These are phyloP conservation scores for Pygocentrus nattereri DNA, from an alignment of 2,797 vertebrate species.

Conservation along the genomic window DNA sequence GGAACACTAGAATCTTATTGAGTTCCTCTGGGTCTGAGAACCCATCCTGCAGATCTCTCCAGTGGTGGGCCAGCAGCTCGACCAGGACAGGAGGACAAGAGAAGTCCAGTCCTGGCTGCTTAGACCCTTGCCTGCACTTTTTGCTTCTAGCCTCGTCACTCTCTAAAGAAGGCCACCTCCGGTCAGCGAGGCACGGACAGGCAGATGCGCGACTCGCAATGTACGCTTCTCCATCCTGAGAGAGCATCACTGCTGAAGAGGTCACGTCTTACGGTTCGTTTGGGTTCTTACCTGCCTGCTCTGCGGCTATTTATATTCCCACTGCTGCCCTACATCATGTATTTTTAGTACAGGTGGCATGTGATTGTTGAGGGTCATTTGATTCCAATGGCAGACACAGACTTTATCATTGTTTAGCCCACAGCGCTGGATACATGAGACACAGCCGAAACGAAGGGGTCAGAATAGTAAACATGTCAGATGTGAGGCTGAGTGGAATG, in stretches of 20 bases:
- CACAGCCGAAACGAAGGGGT: conserved; percentile 40
- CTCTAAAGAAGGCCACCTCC: conserved; percentile 30
- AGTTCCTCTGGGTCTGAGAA: conserved; percentile 59
- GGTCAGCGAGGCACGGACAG: conserved; percentile 17
- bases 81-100: conserved; percentile 60
- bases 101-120: conserved; percentile 59
- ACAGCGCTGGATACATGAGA: conserved; percentile 31
- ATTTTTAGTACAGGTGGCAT: conserved; percentile 62
- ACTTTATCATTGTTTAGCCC: conserved; percentile 34
- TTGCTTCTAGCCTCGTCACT: neutral
- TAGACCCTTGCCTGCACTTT: conserved; percentile 26
- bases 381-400: conserved; percentile 43
- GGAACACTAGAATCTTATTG: conserved; percentile 64
- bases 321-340: conserved; percentile 49
- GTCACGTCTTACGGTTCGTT: conserved; percentile 1
- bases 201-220: conserved; percentile 12
- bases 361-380: conserved; percentile 35
- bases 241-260: conserved; percentile 52
- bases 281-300: conserved; percentile 48
- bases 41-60: conserved; percentile 62
- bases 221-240: conserved; percentile 16
- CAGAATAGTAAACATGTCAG: conserved; percentile 52
- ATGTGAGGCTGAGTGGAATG: conserved; percentile 41
- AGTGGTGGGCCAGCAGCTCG: conserved; percentile 56
- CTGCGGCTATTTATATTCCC: conserved; percentile 61